Percentiles rank a stretch among this genome's conserved stretches.
Conservation (phyloP, 2,113 vertebrate species). For the Perccottus glenii region DNA sequence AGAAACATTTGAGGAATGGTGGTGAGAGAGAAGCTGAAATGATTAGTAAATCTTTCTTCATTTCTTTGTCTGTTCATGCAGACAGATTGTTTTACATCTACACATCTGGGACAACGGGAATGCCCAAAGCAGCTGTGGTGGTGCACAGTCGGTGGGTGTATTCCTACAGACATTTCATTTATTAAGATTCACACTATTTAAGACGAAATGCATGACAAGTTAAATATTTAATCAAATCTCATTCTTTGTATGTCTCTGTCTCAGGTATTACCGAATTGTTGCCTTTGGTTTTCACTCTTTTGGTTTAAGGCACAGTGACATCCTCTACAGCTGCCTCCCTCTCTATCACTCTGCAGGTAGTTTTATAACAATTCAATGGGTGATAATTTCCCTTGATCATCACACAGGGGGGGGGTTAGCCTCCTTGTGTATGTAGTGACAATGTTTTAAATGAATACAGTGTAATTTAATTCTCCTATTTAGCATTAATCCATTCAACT, state of each 20-base stretch:
- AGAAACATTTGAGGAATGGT: slow-evolving; percentile 29
- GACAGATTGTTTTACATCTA: slow-evolving; percentile 90
- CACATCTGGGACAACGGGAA: slow-evolving; percentile 88
- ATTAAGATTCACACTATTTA: too few species aligned
- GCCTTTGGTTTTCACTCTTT: slow-evolving; percentile 87
- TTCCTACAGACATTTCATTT: background rate
- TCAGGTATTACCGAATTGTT: slow-evolving; percentile 88
- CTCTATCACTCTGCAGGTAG: slow-evolving; percentile 91
- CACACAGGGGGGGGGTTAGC: too few species aligned
- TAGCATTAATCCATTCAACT: too few species aligned
- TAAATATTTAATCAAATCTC: background rate
- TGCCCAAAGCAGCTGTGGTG: slow-evolving; percentile 90
- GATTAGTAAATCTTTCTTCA: background rate
- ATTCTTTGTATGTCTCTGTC: background rate
- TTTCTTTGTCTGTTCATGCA: slow-evolving; percentile 39
- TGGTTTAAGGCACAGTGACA: slow-evolving; percentile 73
- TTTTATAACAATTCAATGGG: too few species aligned
- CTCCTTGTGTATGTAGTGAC: too few species aligned
- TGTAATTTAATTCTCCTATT: too few species aligned
- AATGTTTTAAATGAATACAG: too few species aligned
- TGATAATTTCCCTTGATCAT: too few species aligned
- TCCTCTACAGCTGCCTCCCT: slow-evolving; percentile 88
- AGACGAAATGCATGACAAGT: too few species aligned
- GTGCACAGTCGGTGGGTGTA: slow-evolving; percentile 88
- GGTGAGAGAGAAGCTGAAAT: background rate